Percentiles rank a stretch among this genome's conserved stretches.
Evolutionary conservation across 1,140 invertebrate species (phyloP).

Genomic region (Ostrea denselamellosa): DNA sequence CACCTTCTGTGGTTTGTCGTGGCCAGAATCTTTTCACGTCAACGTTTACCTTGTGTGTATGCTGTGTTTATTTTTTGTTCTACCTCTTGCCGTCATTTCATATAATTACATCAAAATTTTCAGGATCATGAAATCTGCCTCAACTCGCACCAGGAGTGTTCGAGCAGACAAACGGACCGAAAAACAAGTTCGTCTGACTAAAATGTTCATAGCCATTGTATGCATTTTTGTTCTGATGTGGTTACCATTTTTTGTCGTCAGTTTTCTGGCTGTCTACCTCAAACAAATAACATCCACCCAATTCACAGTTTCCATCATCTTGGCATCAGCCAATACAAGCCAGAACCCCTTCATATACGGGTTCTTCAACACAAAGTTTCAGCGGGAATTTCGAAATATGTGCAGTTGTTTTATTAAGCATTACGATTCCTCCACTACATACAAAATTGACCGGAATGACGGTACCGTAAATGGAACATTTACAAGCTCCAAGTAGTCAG

Average conservation of each 20-base stretch:
- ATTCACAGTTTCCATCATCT: conserved; percentile 64
- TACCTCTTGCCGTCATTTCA: conserved; percentile 61
- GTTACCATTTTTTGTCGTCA: conserved; percentile 66
- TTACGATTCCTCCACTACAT: not conserved
- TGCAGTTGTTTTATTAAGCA: conserved; percentile 49
- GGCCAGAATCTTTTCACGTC: conserved; percentile 57
- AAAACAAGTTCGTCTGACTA: conserved; percentile 60
- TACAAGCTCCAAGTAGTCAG: conserved; percentile 7
- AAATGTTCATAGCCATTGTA: conserved; percentile 66
- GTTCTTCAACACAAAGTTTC: conserved; percentile 63
- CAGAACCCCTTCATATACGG: conserved; percentile 67
- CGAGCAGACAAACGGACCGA: conserved; percentile 36
- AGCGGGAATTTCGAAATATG: conserved; percentile 61
- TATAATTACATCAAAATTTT: conserved; percentile 62
- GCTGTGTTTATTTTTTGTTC: conserved; percentile 60
- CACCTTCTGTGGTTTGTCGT: conserved; percentile 62
- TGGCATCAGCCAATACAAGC: conserved; percentile 62
- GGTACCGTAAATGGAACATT: conserved; percentile 4
- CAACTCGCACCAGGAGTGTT: conserved; percentile 29
- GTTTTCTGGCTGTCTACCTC: conserved; percentile 62
- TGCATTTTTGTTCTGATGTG: conserved; percentile 64
- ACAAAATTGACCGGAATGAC: conserved; percentile 4
- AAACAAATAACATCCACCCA: conserved; percentile 63
- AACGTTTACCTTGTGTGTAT: conserved; percentile 61
- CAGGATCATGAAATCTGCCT: conserved; percentile 52